Base-by-base conservation (phyloP, 2,797 vertebrate genomes). In the Muscicapa comitata region DNA sequence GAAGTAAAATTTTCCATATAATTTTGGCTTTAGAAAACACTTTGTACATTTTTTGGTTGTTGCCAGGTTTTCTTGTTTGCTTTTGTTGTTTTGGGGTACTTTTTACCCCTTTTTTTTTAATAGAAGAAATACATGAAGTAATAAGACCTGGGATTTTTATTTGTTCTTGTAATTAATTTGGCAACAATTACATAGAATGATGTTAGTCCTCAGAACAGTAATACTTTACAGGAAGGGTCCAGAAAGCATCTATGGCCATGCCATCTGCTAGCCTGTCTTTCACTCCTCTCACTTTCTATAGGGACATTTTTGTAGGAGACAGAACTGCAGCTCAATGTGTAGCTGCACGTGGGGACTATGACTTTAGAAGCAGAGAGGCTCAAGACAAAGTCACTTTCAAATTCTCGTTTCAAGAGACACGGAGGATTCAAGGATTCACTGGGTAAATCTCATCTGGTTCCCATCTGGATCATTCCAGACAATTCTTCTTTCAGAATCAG, bases 231-330 rank as follows among this genome's bases (percentile, higher is more conserved):
- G 50, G 6, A 84, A 54, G 4, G 29, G 14, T 84, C 29, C 35
- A 75, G 50, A 54, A 80, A 42, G 3, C 21, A 29, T n/a, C 42
- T 72, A 6, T 18, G 24, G 8, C 1, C 0, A 1, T 63, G 31
- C 1, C 17, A 9, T 38, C 61, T 78, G 29, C 28, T 72, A 57
- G 3, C 21, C 76, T 67, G 9, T 61, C 24, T 63, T 53, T 61
- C 35, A 24, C 4, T 67, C 20, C 47, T 90, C 48, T 17, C 29
- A 37, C 40, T 55, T 84, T 78, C 47, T 65, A 50, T 13, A 47
- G 24, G 15, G 26, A 12, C 31, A 40, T 61, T 43, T 38, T 35
- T 13, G 11, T 24, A 59, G 24, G 5, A 73, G 19, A 28, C 23
- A 68, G n/a, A 77, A 28, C 21, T 19, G 17, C 31, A 78, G 26